phyloP scores from a whole-genome alignment of 2,888 invertebrate species.

The Ommatoiulus sabulosus region DNA sequence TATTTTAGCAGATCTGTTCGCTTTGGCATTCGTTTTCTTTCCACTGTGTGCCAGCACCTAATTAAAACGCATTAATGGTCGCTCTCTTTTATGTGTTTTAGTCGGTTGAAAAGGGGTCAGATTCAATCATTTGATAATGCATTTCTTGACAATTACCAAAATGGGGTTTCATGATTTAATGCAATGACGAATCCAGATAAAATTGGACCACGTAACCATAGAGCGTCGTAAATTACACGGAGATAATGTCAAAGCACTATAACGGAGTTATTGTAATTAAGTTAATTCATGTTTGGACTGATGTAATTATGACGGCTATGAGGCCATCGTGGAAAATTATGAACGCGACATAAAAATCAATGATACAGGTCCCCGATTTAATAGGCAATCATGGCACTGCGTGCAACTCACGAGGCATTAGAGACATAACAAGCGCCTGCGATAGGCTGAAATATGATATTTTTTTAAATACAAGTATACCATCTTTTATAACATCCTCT shows the following conservation, averaged over 20 bases:
- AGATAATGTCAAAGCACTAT: conserved; percentile 19
- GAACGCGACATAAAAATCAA: conserved; percentile 19
- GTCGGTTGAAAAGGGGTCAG: conserved; percentile 19
- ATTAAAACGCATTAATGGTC: conserved; percentile 19
- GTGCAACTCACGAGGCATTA: conserved; percentile 8
- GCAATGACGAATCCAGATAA: conserved; percentile 19
- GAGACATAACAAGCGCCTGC: not conserved
- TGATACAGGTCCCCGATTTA: conserved; percentile 3
- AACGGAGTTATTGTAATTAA: conserved; percentile 19
- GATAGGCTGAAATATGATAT: not conserved
- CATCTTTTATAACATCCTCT: too few relatives aligned
- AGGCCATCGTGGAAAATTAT: conserved; percentile 19
- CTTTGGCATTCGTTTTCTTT: not conserved
- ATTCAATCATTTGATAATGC: conserved; percentile 19
- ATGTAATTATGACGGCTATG: conserved; percentile 19
- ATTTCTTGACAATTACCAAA: conserved; percentile 19
- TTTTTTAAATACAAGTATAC: not conserved
- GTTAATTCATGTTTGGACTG: conserved; percentile 19
- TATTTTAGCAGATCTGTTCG: not conserved
- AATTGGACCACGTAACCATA: conserved; percentile 10
- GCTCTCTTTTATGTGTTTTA: not conserved
- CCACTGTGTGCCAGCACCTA: not conserved
- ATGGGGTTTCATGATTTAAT: conserved; percentile 19
- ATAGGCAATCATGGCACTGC: conserved; percentile 6
- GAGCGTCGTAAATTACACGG: conserved; percentile 4